Conservation (phyloP, 1,140 invertebrate genomes). For the Halyomorpha halys region DNA sequence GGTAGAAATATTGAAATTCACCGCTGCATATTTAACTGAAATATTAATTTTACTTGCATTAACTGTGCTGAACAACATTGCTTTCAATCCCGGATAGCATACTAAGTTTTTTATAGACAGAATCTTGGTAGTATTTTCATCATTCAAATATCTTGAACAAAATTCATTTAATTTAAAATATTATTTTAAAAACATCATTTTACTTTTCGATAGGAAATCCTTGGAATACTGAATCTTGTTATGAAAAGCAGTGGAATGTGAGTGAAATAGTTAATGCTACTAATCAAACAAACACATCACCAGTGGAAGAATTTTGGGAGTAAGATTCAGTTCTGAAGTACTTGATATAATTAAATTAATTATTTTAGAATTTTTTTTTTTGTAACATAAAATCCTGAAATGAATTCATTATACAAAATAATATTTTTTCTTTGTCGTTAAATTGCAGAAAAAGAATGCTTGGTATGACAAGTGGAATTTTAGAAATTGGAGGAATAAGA, state of each 20-base stretch:
- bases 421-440: slow-evolving; percentile 17
- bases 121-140: too few species aligned
- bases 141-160: too few species aligned
- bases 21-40: too few species aligned
- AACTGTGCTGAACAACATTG: too few species aligned
- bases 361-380: too few species aligned
- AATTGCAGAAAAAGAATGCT: slow-evolving; percentile 42
- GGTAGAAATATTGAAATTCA: too few species aligned
- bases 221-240: slow-evolving; percentile 46
- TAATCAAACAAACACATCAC: slow-evolving; percentile 36
- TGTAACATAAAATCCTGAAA: background rate
- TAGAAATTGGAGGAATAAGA: slow-evolving; percentile 52
- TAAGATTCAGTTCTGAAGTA: slow-evolving; percentile 35
- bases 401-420: background rate
- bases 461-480: slow-evolving; percentile 47
- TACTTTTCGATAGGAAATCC: slow-evolving; percentile 40
- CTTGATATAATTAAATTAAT: background rate
- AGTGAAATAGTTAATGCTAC: slow-evolving; percentile 26
- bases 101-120: too few species aligned
- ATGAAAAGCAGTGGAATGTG: slow-evolving; percentile 30
- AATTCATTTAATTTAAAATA: background rate
- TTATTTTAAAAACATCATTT: slow-evolving; percentile 22
- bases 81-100: too few species aligned
- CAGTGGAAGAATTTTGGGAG: slow-evolving; percentile 56
- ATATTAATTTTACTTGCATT: too few species aligned